A percentile compares a stretch with the other conserved stretches of the same genome.
These are phyloP conservation scores for Rhynchonycteris naso DNA, from an alignment of 2,797 vertebrate species.

Conservation along the genomic window DNA sequence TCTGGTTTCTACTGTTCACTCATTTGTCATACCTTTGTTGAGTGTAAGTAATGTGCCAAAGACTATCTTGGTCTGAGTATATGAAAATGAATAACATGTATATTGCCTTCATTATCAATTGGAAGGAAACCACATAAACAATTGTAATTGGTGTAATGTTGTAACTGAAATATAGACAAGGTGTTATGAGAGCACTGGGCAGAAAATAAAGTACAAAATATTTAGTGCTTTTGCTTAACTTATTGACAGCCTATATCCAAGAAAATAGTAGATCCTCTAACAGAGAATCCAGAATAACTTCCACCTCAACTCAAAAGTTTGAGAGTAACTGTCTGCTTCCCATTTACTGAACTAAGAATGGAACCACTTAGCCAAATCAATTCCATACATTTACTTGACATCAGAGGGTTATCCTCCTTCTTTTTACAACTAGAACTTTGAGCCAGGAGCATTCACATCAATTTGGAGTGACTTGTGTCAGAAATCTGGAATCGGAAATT, in stretches of 20 bases:
- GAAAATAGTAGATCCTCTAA: background rate
- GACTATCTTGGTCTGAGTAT: background rate
- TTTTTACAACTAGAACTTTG: background rate
- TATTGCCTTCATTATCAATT: background rate
- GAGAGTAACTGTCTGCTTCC: background rate
- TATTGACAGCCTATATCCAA: background rate
- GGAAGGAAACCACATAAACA: background rate
- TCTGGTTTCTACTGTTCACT: background rate
- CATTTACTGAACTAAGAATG: background rate
- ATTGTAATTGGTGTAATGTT: background rate
- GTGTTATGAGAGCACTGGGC: background rate
- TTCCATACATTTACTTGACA: constrained; percentile 9
- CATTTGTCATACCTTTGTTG: background rate
- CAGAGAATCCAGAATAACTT: background rate
- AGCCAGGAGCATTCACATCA: background rate
- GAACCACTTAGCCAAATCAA: constrained; percentile 7
- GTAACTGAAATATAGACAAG: background rate
- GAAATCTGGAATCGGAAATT: background rate
- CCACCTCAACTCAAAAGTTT: background rate
- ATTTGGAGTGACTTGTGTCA: background rate
- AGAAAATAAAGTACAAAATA: constrained; percentile 24
- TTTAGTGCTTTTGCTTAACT: background rate
- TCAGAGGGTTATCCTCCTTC: background rate
- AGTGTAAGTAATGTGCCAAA: background rate
- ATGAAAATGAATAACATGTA: background rate